Evolutionary conservation across 2,113 vertebrate species (phyloP).

Genomic region (Sisor rabdophorus): DNA sequence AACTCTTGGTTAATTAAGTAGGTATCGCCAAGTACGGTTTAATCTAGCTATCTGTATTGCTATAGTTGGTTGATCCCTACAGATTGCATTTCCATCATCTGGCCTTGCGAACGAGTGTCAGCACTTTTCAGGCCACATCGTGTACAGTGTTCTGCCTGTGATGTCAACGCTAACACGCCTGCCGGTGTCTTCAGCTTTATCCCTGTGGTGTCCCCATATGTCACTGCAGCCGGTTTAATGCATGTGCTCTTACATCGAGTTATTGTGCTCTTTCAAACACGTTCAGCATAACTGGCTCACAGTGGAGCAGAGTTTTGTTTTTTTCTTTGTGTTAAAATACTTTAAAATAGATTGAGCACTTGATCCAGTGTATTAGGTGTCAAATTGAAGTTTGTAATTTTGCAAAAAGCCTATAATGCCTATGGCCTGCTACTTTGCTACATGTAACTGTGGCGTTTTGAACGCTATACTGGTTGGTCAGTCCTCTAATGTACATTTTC

Average conservation of each 20-base stretch:
- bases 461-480: background rate
- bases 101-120: background rate
- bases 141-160: background rate
- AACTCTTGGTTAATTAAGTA: too few relatives aligned
- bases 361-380: background rate
- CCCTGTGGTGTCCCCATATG: slow-evolving; percentile 19
- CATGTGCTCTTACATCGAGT: background rate
- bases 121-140: background rate
- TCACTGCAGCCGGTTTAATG: background rate
- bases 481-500: background rate
- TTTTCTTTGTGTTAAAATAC: background rate
- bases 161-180: background rate
- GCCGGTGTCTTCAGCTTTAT: background rate
- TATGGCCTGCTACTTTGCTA: background rate
- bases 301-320: background rate
- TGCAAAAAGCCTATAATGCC: background rate
- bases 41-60: too few relatives aligned
- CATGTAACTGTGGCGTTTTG: background rate
- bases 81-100: background rate
- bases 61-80: too few relatives aligned
- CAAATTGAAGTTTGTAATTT: background rate
- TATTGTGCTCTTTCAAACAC: background rate
- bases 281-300: background rate
- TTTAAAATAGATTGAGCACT: background rate
- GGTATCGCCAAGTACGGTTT: too few relatives aligned